Percentiles rank a stretch among this genome's conserved stretches.
phyloP scores from a whole-genome alignment of 30 jellyfish, hydroid and myxozoan species.

The Calvadosia cruxmelitensis region DNA sequence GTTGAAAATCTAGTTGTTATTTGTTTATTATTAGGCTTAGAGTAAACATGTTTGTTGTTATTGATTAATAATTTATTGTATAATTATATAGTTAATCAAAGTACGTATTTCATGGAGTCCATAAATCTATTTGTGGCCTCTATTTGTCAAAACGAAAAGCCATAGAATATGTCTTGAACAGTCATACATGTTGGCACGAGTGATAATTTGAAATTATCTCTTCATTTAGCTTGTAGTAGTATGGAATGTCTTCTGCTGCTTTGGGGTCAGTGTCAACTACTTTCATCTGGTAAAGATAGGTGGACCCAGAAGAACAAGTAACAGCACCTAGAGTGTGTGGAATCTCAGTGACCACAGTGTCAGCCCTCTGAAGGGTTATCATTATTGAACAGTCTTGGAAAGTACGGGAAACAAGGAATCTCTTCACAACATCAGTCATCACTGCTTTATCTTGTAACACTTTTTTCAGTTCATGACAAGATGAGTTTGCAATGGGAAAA shows the following conservation, averaged over 20 bases:
- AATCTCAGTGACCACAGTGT: not conserved
- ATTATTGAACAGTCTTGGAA: constrained; percentile 74
- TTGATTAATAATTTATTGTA: too few relatives aligned
- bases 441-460: not conserved
- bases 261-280: constrained; percentile 72
- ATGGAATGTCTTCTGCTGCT: constrained; percentile 19
- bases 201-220: too few relatives aligned
- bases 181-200: too few relatives aligned
- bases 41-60: too few relatives aligned
- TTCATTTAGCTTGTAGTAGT: too few relatives aligned
- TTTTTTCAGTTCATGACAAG: not conserved
- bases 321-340: not conserved
- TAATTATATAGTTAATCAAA: too few relatives aligned
- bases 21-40: too few relatives aligned
- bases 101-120: too few relatives aligned
- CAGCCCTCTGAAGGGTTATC: constrained; percentile 38
- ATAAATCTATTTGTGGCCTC: too few relatives aligned
- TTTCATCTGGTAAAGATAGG: constrained; percentile 29
- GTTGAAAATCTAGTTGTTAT: too few relatives aligned
- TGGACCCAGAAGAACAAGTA: constrained; percentile 1
- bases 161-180: too few relatives aligned
- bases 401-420: constrained; percentile 61
- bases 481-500: not conserved
- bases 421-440: constrained; percentile 5
- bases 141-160: too few relatives aligned